Evolutionary conservation across 1,140 invertebrate species (phyloP), one percentile per base, ranked within the genome.

Genomic region (Monomorium pharaonis): DNA sequence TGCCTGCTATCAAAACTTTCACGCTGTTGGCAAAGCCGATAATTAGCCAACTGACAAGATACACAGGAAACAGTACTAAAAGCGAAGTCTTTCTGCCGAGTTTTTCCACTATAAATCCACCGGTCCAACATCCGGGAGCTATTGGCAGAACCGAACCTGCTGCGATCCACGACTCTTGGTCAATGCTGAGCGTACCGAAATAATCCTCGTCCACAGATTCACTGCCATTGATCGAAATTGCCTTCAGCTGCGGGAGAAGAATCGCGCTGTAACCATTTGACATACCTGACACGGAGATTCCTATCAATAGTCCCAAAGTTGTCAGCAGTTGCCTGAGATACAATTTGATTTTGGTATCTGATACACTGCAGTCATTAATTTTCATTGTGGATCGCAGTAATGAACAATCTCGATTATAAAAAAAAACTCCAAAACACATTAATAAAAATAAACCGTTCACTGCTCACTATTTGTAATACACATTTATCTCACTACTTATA

Each of bases 11-110:
- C 24, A 98, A 93, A 12, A 95, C 93, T 0, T 90, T 60, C 3
- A 96, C 87, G 85, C 94, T 94, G 2, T 94, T 88, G 1, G 96
- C 94, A 58, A 96, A 93, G 30, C 95, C 94, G 14, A 98, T 96
- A 12, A 96, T 87, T 5, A 96, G 88, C 97, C 97, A 98, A 16
- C 97, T 97, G n/a, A 96, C 72, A 0, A 97, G 89, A 65, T 96
- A 97, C 0, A 97, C 96, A 0, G 96, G 92, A 24, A 95, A 96
- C n/a, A 96, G 93, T 14, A 97, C 91, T 44, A 96, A 93, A 67
- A 97, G 95, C 0, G 96, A 96, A 10, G 91, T 94, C 90, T 96
- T 96, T 74, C 97, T 94, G 6, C 97, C 98, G 72, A 96, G 95
- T 84, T 95, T 96, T 85, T 98, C 97, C 92, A 97, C 96, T 54